These are phyloP conservation scores for Pachycephala philippinensis DNA, from an alignment of 2,113 vertebrate genomes.

Conservation along the genomic window DNA sequence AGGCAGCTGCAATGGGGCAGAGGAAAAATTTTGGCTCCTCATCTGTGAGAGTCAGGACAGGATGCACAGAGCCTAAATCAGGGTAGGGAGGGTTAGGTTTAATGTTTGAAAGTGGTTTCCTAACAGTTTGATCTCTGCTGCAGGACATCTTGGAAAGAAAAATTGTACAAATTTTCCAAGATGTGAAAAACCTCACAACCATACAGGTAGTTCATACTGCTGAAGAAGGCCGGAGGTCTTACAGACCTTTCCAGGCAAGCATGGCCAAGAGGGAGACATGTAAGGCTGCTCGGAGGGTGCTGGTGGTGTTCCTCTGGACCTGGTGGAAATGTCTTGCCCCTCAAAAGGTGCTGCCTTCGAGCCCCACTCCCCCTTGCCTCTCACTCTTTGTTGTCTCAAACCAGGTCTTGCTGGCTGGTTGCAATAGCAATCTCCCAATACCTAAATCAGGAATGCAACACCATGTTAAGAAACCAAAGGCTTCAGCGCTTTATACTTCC, in stretches of 20 bases:
- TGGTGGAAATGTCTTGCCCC: background rate
- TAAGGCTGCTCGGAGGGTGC: background rate
- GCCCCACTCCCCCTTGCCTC: background rate
- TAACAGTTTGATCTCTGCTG: background rate
- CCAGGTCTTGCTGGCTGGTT: background rate
- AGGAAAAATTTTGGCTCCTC: background rate
- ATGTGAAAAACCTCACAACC: background rate
- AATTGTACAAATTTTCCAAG: background rate
- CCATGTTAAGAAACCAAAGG: background rate
- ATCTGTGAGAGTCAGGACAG: background rate
- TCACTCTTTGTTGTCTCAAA: background rate
- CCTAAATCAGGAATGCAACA: background rate
- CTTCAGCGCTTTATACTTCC: background rate
- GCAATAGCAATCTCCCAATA: background rate
- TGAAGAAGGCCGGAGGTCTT: background rate
- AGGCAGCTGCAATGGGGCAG: background rate
- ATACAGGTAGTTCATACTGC: background rate
- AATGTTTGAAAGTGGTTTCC: background rate
- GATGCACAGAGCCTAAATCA: background rate
- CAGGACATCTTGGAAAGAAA: background rate
- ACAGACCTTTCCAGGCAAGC: background rate
- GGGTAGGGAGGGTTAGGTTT: background rate
- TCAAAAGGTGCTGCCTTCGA: rapidly evolving
- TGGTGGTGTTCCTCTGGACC: background rate
- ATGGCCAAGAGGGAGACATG: background rate